These are phyloP conservation scores for Noctua comes DNA, from an alignment of 2,888 invertebrate genomes.

Conservation along the genomic window DNA sequence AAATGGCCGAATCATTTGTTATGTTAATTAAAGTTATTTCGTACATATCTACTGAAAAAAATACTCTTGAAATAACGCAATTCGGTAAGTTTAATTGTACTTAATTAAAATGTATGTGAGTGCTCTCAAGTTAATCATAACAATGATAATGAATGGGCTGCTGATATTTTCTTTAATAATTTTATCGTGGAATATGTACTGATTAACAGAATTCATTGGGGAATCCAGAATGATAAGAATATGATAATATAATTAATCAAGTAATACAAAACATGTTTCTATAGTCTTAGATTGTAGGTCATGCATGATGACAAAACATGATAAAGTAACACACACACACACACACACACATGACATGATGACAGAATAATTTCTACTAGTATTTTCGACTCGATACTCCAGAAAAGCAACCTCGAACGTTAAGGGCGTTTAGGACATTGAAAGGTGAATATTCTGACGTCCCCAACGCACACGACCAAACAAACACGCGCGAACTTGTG, in stretches of 20 bases:
- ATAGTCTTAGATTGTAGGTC: background rate
- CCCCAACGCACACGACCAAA: slow-evolving; percentile 7
- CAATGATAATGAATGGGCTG: slow-evolving; percentile 35
- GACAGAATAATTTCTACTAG: background rate
- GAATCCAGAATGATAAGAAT: slow-evolving; percentile 41
- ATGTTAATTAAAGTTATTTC: slow-evolving; percentile 18
- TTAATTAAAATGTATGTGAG: slow-evolving; percentile 41
- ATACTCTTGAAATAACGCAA: slow-evolving; percentile 32
- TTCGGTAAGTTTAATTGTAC: slow-evolving; percentile 34
- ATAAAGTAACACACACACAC: no score
- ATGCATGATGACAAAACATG: slow-evolving; percentile 10
- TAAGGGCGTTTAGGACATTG: background rate
- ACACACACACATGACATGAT: no score
- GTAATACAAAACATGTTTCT: background rate
- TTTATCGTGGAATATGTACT: slow-evolving; percentile 29
- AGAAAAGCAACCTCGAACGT: background rate
- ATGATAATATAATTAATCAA: slow-evolving; percentile 26
- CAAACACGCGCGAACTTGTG: slow-evolving; percentile 38
- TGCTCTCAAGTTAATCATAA: slow-evolving; percentile 45
- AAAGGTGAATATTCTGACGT: slow-evolving; percentile 21
- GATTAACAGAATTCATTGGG: slow-evolving; percentile 29
- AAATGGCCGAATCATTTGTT: slow-evolving; percentile 36
- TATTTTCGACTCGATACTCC: no score
- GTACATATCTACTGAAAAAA: slow-evolving; percentile 9
- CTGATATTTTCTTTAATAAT: slow-evolving; percentile 26